Base-by-base conservation (phyloP, 2,113 vertebrate species). In the Psettodes erumei region DNA sequence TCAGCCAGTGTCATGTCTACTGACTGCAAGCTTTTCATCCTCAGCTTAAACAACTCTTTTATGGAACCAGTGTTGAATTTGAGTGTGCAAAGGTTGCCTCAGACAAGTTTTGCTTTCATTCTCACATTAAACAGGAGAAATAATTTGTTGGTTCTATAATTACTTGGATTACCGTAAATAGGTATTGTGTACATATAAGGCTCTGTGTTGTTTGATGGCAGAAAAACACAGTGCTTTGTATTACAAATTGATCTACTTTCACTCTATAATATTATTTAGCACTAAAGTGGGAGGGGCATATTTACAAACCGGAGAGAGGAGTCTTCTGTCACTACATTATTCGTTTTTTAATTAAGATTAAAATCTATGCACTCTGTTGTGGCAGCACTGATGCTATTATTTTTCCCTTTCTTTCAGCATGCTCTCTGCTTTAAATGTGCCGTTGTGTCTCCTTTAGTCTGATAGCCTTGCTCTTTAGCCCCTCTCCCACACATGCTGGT, bases 401-500 rank as follows among this genome's bases (percentile, higher is more conserved):
- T 53, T 42, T 56, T 58, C 56, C 48, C 23, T 27, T 27, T 38
- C 42, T 27, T 32, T 23, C 8, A 40, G n/a, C 42, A 15, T 25
- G 25, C 15, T 33, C 23, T 61, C 27, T 56, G 27, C 45, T 76
- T 69, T 40, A 51, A 32, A 59, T 45, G 18, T n/a, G 62, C 12
- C 0, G 19, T 40, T 47, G 3, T 67, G n/a, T 67, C 38, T 59
- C 50, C 50, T 58, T 55, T 11, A 50, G 54, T n/a, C n/a, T n/a
- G n/a, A n/a, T 18, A 28, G 45, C 40, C 47, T 28, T 28, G 33
- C 60, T 64, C 15, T 3, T 47, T 10, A 43, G 35, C 30, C 38
- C 21, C n/a, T 68, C 66, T 66, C 77, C 58, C 67, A 61, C 69
- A 71, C 79, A 82, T 18, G 6, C 62, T 75, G 70, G 11, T 51